Evolutionary conservation across 1,140 invertebrate species (phyloP), one percentile per base, ranked within the genome.

Genomic region (Carcinoscorpius rotundicauda): DNA sequence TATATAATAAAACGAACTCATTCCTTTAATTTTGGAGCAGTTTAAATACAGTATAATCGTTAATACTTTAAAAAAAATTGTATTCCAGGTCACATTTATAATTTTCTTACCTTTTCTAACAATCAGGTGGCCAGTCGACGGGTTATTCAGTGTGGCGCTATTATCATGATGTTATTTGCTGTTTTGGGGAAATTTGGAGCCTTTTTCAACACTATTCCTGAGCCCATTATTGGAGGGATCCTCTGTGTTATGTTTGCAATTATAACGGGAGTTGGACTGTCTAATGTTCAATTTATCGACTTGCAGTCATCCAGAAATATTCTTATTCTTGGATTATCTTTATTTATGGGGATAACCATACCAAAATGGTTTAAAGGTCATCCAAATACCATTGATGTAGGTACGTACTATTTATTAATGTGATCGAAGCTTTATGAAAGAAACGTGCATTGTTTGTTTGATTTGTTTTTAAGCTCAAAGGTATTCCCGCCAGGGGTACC

Each of bases 161-260:
- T 82, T 0, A 76, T 91, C 6, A 90, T 91, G 87, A 78, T 92
- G 2, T 63, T 89, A 1, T 86, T 91, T 73, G 88, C 88, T 0
- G 73, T 90, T 3, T 82, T 92, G 61, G 86, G 87, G 56, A 89
- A 93, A 76, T 83, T 93, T 71, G 87, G 89, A 6, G 89, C 88
- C 0, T 77, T 91, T 4, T 92, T 93, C 73, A 87, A 91, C 58
- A 87, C 90, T 60, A 92, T 93, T 62, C 91, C 91, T 5, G 86
- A 89, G 72, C 88, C 89, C 1, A 85, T 93, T 10, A 83, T 93
- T 3, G 91, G 90, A 0, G 91, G 90, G 3, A 83, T 89, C 62
- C 89, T 91, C 76, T 88, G 88, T 69, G 82, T 91, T 4, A 88
- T 90, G 83, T 91, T 92, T 73, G 88, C 88, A 52, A 88, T 91